Base-by-base conservation (phyloP, 2,888 invertebrate genomes). In the Belgica antarctica region DNA sequence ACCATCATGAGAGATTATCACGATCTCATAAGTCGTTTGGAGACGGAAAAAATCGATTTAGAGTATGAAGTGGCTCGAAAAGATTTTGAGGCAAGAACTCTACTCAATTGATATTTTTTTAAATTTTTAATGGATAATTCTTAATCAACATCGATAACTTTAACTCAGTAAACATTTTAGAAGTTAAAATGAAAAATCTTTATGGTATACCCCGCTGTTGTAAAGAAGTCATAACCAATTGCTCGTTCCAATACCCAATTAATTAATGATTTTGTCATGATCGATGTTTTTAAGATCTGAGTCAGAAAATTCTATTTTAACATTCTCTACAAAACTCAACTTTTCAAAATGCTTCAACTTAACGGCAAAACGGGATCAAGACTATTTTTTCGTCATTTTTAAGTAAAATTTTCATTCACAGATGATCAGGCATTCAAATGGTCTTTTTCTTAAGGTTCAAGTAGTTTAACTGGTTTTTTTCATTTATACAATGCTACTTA, bases 1-100 rank as follows among this genome's bases (percentile, higher is more conserved):
- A 34, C 19, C 36, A 7, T 62, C 62, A 19, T n/a, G 1, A 28
- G 19, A 83, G 86, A 86, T 79, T 92, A 93, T 84, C 88, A 94
- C 84, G 86, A 87, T 79, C 89, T 90, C 84, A 89, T 94, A 82
- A 82, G 80, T 80, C 83, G 84, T 78, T 86, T 94, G 81, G 94
- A 95, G 83, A 89, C 89, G 81, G 87, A 90, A 84, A 97, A 97
- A 87, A 97, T 94, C 87, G 98, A 99, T 87, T 89, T 95, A 85
- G 98, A 99, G 86, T 87, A 89, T 84, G 93, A 93, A 84, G 95
- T 96, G 83, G 88, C 92, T 83, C 90, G 89, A 85, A 96, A 92
- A 89, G 93, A 94, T 81, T 87, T 90, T 82, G 96, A 97, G 94
- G 96, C 96, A 86, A 85, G 86, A 62, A 41, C n/a, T n/a, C n/a